Base-by-base conservation (phyloP, 2,113 vertebrate species). In the Prunella fulvescens region DNA sequence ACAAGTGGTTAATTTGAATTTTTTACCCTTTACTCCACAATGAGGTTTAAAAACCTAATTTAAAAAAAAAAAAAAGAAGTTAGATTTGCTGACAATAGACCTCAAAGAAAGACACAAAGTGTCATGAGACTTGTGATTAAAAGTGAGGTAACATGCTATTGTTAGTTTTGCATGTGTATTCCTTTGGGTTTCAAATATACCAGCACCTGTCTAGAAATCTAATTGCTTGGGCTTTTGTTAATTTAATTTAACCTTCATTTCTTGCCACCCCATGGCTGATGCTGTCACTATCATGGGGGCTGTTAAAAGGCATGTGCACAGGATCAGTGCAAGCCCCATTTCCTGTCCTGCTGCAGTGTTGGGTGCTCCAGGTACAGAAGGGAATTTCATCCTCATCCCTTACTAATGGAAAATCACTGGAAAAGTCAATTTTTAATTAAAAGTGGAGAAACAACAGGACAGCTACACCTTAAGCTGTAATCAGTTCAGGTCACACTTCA, bases 341-440 rank as follows among this genome's bases (percentile, higher is more conserved):
- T 35, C 66, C 58, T 42, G 14, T 28, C 37, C 17, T 84, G 31
- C 44, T 92, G 79, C 69, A 64, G 35, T 22, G 31, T 57, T 51
- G 37, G 22, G 11, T 50, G 26, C 42, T 76, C 37, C 37, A 83
- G 25, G 35, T n/a, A 45, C 1, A 24, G 60, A 40, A 79, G 84
- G 4, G 44, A 86, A 92, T 95, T 97, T 84, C 35, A 76, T 88
- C 58, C 56, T 92, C 56, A 90, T 92, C 57, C 47, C 19, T 83
- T 94, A 53, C 65, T 96, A 88, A 95, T 96, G 71, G 80, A 90
- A 97, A 97, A 94, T 94, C 78, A 74, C 65, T 73, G 13, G 29
- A 93, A 90, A 96, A 97, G 92, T 94, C 86, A 91, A 86, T 97
- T 97, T 97, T 92, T 97, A 97, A 98, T 97, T 98, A 95, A 88